A percentile compares a stretch with the other conserved stretches of the same genome.
These are phyloP conservation scores for Pristis pectinata DNA, from an alignment of 2,797 vertebrate species.

Conservation along the genomic window DNA sequence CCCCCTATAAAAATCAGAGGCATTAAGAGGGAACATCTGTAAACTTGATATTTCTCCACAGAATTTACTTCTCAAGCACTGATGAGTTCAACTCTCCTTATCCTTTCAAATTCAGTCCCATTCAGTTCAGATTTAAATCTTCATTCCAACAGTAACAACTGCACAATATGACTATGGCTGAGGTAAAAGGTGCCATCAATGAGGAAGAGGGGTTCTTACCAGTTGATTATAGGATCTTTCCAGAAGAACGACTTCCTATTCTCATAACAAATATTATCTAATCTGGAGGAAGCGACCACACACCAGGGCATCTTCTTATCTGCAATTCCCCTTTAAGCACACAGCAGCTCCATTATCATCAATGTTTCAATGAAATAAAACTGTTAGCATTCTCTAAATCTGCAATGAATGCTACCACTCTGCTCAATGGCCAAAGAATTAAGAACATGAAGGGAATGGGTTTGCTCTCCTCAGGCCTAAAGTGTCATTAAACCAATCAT, in stretches of 20 bases:
- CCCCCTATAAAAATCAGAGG: not conserved
- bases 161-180: not conserved
- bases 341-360: not conserved
- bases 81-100: not conserved
- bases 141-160: not conserved
- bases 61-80: not conserved
- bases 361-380: not conserved
- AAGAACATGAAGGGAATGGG: not conserved
- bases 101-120: not conserved
- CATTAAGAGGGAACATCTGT: not conserved
- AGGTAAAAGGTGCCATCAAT: not conserved
- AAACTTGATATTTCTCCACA: not conserved
- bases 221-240: conserved; percentile 75
- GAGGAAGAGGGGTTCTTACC: conserved; percentile 50
- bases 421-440: not conserved
- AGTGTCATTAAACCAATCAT: not conserved
- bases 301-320: conserved; percentile 59
- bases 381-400: not conserved
- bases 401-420: not conserved
- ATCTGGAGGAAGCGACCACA: conserved; percentile 61
- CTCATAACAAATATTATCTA: conserved; percentile 73
- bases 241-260: conserved; percentile 71
- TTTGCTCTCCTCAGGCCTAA: not conserved
- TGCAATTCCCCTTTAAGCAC: conserved; percentile 59
- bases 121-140: not conserved